Percentiles rank a stretch among this genome's conserved stretches.
phyloP scores from a whole-genome alignment of 2,888 invertebrate species.

The Imbricaverruca yamaguchii region DNA sequence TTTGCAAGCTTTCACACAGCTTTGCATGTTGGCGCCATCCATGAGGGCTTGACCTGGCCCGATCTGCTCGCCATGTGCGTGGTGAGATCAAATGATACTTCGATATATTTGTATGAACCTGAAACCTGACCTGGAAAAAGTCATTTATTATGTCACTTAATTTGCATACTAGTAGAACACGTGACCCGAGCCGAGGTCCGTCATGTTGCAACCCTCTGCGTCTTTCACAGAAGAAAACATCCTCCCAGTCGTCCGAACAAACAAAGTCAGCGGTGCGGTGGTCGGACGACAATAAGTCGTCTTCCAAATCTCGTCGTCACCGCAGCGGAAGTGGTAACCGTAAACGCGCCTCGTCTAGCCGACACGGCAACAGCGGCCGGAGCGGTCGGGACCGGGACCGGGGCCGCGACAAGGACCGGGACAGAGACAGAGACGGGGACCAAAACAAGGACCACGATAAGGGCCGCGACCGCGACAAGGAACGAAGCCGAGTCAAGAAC shows the following conservation, averaged over 20 bases:
- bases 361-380: slow-evolving; percentile 23
- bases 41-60: too few species aligned
- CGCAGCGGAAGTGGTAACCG: slow-evolving; percentile 26
- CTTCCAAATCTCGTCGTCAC: slow-evolving; percentile 21
- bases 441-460: slow-evolving; percentile 20
- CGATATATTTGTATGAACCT: too few species aligned
- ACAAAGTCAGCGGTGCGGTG: slow-evolving; percentile 18
- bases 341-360: slow-evolving; percentile 5
- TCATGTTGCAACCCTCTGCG: too few species aligned
- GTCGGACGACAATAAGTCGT: slow-evolving; percentile 27
- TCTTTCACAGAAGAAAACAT: slow-evolving; percentile 21
- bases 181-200: too few species aligned
- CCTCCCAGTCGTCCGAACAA: slow-evolving; percentile 14
- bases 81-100: too few species aligned
- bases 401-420: not conserved
- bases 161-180: too few species aligned
- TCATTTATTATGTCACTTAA: too few species aligned
- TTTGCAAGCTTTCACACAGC: too few species aligned
- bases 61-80: too few species aligned
- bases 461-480: slow-evolving; percentile 20
- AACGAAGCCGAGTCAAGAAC: slow-evolving; percentile 4
- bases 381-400: slow-evolving; percentile 15
- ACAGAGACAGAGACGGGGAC: slow-evolving; percentile 22
- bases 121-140: too few species aligned
- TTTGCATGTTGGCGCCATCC: too few species aligned